These are phyloP conservation scores for Spongilla lacustris DNA, from an alignment of 37 sponge, comb jelly and placozoan species.

Conservation along the genomic window DNA sequence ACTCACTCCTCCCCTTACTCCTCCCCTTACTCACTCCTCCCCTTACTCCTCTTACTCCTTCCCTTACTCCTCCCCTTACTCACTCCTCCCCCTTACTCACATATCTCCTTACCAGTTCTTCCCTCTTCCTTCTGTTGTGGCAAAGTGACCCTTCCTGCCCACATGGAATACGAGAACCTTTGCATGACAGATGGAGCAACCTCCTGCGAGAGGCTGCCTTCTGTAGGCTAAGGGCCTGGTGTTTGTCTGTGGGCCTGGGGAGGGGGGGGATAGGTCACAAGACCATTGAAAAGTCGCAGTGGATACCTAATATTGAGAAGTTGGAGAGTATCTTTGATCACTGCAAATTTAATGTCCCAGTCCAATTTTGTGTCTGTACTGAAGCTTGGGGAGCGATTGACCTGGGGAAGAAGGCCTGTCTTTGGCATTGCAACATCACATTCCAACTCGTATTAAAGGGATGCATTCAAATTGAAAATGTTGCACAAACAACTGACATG, in stretches of 20 bases:
- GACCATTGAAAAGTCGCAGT: no score
- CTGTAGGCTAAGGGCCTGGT: background rate
- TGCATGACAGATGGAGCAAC: conserved; percentile 10
- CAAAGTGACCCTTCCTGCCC: conserved; percentile 43
- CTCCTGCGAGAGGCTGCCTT: conserved; percentile 44
- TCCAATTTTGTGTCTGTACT: conserved; percentile 80
- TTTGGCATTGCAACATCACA: no score
- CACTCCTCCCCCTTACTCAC: background rate
- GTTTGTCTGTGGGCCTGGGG: conserved; percentile 39
- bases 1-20: background rate
- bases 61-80: no score
- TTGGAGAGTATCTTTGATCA: conserved; percentile 74
- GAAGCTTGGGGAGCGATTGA: conserved; percentile 90
- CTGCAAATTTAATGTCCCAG: conserved; percentile 79
- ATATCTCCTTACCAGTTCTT: conserved; percentile 49
- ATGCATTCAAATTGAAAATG: no score
- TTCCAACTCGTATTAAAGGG: no score
- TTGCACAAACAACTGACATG: no score
- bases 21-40: background rate
- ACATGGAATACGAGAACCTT: background rate
- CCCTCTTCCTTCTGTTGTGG: conserved; percentile 35
- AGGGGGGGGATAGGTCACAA: background rate
- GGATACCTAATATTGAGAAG: conserved; percentile 66
- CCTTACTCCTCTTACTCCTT: no score
- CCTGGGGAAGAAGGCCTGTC: conserved; percentile 18